phyloP scores from a whole-genome alignment of 1,140 invertebrate species.

The Tachypleus tridentatus region DNA sequence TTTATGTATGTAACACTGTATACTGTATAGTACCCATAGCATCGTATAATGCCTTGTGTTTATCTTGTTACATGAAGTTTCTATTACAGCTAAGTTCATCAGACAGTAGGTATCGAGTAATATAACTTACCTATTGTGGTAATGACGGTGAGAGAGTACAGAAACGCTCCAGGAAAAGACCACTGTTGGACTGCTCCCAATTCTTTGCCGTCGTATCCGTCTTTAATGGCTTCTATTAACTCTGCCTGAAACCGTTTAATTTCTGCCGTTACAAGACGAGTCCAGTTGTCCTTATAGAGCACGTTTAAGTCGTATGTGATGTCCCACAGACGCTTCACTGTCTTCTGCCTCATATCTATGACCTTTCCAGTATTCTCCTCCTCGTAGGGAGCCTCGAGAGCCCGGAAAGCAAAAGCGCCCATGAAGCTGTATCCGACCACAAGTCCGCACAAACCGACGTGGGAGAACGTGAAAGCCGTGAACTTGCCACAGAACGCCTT shows the following conservation, averaged over 20 bases:
- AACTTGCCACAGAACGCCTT: conserved; percentile 64
- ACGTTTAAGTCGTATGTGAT: conserved; percentile 88
- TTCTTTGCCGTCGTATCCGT: conserved; percentile 61
- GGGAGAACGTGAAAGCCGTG: conserved; percentile 86
- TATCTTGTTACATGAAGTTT: too few relatives aligned
- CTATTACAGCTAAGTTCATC: too few relatives aligned
- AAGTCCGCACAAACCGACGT: conserved; percentile 79
- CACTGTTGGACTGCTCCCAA: conserved; percentile 45
- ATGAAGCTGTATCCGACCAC: conserved; percentile 86
- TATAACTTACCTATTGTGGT: conserved; percentile 78
- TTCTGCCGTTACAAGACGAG: conserved; percentile 39
- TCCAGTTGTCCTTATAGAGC: conserved; percentile 90
- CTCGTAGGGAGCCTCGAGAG: conserved; percentile 65
- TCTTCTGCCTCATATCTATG: conserved; percentile 28
- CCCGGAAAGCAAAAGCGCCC: conserved; percentile 84
- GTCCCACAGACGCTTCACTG: conserved; percentile 59
- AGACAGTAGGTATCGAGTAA: too few relatives aligned
- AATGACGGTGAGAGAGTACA: conserved; percentile 89
- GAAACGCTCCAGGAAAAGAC: conserved; percentile 73
- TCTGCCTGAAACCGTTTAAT: conserved; percentile 79
- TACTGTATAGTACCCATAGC: too few relatives aligned
- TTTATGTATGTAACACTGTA: too few relatives aligned
- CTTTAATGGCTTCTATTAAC: conserved; percentile 54
- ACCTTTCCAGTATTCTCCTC: conserved; percentile 40
- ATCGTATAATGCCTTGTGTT: too few relatives aligned